Percentiles rank a stretch among this genome's conserved stretches.
phyloP scores from a whole-genome alignment of 2,113 vertebrate species.

The Addax nasomaculatus region DNA sequence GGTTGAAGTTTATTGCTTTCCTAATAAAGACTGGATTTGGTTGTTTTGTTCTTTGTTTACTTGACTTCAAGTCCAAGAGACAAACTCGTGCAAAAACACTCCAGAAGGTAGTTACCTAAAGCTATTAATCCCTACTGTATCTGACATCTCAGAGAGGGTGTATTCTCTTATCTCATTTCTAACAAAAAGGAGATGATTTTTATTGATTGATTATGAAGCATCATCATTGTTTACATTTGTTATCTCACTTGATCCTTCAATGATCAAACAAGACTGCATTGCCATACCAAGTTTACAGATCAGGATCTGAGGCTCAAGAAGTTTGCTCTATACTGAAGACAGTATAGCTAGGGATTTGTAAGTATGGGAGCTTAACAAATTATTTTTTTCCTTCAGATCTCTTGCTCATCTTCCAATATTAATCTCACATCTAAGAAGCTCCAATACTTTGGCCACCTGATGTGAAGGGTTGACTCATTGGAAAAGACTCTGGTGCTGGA shows the following conservation, averaged over 20 bases:
- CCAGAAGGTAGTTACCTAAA: background rate
- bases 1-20: background rate
- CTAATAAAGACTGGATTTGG: background rate
- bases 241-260: background rate
- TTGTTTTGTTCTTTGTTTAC: background rate
- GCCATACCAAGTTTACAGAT: background rate
- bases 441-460: background rate
- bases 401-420: background rate
- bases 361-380: background rate
- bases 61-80: background rate
- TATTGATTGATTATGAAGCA: background rate
- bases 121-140: background rate
- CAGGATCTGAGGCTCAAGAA: background rate
- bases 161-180: background rate
- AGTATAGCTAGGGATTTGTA: background rate
- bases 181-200: background rate
- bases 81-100: background rate
- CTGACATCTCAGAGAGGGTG: rapidly evolving
- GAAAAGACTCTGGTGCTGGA: background rate
- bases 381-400: background rate
- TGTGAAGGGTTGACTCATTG: background rate
- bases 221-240: background rate
- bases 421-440: background rate
- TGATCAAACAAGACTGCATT: background rate
- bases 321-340: background rate